Evolutionary conservation across 2,113 vertebrate genomes (phyloP).

Genomic region (Eptesicus fuscus): DNA sequence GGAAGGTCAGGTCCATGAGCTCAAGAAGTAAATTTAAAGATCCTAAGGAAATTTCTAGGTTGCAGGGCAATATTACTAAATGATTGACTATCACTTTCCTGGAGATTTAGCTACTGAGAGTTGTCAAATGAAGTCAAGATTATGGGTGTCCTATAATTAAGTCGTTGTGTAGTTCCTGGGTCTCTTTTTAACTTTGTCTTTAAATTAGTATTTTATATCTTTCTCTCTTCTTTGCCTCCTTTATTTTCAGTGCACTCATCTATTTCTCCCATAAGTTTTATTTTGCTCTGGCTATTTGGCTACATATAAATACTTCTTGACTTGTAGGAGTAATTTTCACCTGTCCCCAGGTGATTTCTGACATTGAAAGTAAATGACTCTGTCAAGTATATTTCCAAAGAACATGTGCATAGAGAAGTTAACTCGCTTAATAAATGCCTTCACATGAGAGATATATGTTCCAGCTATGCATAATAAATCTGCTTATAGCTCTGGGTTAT

Average conservation of each 20-base stretch:
- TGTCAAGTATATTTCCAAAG: constrained; percentile 23
- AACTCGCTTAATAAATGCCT: constrained; percentile 34
- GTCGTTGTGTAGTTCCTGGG: neutral
- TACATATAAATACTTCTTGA: constrained; percentile 43
- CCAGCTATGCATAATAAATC: constrained; percentile 36
- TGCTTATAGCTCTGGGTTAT: constrained; percentile 2
- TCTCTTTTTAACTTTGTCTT: neutral
- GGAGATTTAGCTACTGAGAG: neutral
- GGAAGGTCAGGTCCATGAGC: neutral
- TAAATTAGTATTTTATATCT: neutral
- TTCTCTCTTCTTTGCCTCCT: neutral
- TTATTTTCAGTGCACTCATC: neutral
- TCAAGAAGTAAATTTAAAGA: neutral
- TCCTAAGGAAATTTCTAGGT: constrained; percentile 1
- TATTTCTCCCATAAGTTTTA: constrained; percentile 1
- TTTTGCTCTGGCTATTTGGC: constrained; percentile 48
- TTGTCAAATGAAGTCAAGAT: neutral
- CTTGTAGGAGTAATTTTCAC: constrained; percentile 21
- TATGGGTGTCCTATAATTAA: neutral
- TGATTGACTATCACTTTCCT: neutral
- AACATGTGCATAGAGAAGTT: constrained; percentile 14
- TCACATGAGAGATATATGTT: constrained; percentile 23
- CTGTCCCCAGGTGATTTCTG: constrained; percentile 31
- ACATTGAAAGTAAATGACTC: constrained; percentile 41
- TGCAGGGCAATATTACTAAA: neutral